These are phyloP conservation scores for Melospiza melodia DNA, from an alignment of 2,113 vertebrate species.

Conservation along the genomic window DNA sequence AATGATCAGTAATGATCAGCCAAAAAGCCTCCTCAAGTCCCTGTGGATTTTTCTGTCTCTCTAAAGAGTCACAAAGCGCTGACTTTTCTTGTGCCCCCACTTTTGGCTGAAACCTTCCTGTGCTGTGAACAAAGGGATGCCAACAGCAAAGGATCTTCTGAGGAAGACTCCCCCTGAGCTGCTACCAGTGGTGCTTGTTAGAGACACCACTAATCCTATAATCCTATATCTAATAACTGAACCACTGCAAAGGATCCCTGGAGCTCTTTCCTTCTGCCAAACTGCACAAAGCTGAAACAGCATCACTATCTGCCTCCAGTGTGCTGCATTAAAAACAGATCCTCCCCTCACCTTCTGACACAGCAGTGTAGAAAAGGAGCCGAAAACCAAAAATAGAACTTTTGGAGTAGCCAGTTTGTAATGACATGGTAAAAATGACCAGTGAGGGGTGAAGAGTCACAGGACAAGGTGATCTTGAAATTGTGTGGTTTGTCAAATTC, in stretches of 20 bases:
- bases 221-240: not conserved
- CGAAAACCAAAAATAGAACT: not conserved
- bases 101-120: not conserved
- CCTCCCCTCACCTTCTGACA: not conserved
- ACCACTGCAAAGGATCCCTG: not conserved
- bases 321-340: not conserved
- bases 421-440: not conserved
- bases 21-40: not conserved
- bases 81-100: not conserved
- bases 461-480: not conserved
- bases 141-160: not conserved
- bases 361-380: not conserved
- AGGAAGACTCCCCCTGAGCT: not conserved
- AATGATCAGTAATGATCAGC: not conserved
- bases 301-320: not conserved
- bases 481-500: not conserved
- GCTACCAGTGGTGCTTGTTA: not conserved
- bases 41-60: not conserved
- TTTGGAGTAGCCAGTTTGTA: not conserved
- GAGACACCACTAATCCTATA: not conserved
- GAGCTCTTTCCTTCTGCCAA: not conserved
- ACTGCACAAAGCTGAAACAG: not conserved
- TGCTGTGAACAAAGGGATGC: not conserved
- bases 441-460: not conserved
- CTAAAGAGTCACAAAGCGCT: rapidly evolving